Percentiles rank a stretch among this genome's conserved stretches.
Evolutionary conservation across 2,888 invertebrate species (phyloP).

Genomic region (Blastobasis lacticolella): DNA sequence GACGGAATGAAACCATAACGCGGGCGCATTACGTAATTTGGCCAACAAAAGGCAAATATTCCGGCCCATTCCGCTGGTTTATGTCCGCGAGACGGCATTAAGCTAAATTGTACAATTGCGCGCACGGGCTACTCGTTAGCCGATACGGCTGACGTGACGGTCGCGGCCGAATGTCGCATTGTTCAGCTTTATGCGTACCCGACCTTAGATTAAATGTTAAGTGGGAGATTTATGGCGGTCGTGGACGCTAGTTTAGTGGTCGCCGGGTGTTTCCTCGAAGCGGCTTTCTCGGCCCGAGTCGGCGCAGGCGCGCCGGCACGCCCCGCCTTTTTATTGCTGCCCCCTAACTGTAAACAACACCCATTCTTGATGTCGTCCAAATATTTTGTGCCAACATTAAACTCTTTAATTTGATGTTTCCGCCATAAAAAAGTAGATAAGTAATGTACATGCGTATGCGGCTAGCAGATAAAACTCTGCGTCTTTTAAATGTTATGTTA

Average conservation of each 20-base stretch:
- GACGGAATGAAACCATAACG: conserved; percentile 56
- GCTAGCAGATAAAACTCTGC: no score
- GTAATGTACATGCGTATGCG: neutral
- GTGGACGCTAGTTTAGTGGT: conserved; percentile 51
- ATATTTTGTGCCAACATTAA: no score
- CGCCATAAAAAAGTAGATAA: no score
- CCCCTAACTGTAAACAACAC: conserved; percentile 70
- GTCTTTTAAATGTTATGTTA: no score
- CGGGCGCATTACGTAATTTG: conserved; percentile 59
- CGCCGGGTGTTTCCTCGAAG: conserved; percentile 58
- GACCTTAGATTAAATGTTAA: conserved; percentile 65
- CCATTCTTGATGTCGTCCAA: conserved; percentile 44
- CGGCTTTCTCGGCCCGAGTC: conserved; percentile 67
- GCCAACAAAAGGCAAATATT: conserved; percentile 62
- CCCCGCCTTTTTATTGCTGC: conserved; percentile 71
- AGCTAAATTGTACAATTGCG: conserved; percentile 69
- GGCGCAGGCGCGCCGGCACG: conserved; percentile 57
- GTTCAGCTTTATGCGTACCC: conserved; percentile 63
- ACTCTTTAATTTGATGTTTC: no score
- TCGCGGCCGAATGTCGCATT: conserved; percentile 57
- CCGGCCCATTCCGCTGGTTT: conserved; percentile 57
- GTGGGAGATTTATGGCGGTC: conserved; percentile 62
- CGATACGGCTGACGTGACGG: conserved; percentile 49
- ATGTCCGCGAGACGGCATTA: conserved; percentile 61
- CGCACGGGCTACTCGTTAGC: conserved; percentile 70